Conservation (phyloP, 2,113 vertebrate species). For the Pluvianellus socialis region DNA sequence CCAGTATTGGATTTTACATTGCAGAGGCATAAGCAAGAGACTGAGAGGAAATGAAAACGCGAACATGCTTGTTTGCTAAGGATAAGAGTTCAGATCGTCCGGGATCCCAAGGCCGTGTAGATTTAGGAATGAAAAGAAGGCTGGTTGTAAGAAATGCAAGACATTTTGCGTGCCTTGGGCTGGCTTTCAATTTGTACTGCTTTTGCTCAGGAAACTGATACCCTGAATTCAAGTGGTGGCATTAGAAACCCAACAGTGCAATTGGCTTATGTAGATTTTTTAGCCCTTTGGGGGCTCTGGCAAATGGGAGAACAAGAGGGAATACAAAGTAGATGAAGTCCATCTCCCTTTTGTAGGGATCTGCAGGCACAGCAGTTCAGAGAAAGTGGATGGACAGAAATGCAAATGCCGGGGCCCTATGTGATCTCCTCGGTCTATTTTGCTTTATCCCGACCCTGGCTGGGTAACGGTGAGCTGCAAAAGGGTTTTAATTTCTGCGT, state of each 20-base stretch:
- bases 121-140: background rate
- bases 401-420: accelerated
- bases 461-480: background rate
- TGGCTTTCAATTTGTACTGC: background rate
- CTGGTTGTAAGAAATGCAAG: background rate
- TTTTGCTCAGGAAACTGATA: background rate
- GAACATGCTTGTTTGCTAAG: background rate
- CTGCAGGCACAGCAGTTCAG: background rate
- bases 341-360: background rate
- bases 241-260: background rate
- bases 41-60: background rate
- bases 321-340: background rate
- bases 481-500: background rate
- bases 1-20: background rate
- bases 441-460: background rate
- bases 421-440: background rate
- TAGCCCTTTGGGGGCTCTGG: background rate
- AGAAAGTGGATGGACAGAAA: background rate
- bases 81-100: background rate
- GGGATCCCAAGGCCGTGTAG: background rate
- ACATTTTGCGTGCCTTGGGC: background rate
- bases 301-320: background rate
- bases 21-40: background rate
- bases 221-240: background rate
- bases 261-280: background rate